Evolutionary conservation across 2,797 vertebrate genomes (phyloP).

Genomic region (Chelonia mydas): DNA sequence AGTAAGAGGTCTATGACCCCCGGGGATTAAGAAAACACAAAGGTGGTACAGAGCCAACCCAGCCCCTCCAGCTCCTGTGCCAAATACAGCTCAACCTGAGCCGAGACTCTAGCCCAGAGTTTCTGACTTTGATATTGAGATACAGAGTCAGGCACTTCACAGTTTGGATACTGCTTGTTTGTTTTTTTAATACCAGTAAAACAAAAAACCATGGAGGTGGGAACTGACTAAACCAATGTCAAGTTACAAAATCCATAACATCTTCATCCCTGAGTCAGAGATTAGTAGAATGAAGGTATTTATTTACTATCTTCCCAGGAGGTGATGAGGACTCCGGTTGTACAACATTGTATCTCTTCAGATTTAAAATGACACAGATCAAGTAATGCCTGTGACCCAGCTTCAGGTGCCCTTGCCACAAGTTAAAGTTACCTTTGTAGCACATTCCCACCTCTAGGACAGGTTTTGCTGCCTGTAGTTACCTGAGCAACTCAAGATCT

Average conservation of each 20-base stretch:
- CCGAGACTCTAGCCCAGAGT: not conserved
- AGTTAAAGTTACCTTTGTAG: not conserved
- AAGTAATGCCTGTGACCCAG: not conserved
- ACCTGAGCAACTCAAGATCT: not conserved
- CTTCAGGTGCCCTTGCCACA: not conserved
- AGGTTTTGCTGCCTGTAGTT: not conserved
- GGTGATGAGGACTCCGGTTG: not conserved
- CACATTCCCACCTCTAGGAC: not conserved
- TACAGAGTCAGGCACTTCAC: not conserved
- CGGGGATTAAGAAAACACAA: not conserved
- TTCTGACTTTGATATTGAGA: not conserved
- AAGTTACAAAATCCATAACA: not conserved
- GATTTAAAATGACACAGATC: not conserved
- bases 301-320: not conserved
- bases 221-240: not conserved
- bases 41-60: not conserved
- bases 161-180: not conserved
- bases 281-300: not conserved
- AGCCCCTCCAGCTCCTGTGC: not conserved
- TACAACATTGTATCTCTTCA: not conserved
- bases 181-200: not conserved
- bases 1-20: not conserved
- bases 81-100: not conserved
- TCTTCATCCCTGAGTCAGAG: not conserved
- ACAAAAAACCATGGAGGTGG: not conserved